A percentile compares a stretch with the other conserved stretches of the same genome.
phyloP scores from a whole-genome alignment of 2,797 vertebrate genomes.

The Hylomyscus alleni region DNA sequence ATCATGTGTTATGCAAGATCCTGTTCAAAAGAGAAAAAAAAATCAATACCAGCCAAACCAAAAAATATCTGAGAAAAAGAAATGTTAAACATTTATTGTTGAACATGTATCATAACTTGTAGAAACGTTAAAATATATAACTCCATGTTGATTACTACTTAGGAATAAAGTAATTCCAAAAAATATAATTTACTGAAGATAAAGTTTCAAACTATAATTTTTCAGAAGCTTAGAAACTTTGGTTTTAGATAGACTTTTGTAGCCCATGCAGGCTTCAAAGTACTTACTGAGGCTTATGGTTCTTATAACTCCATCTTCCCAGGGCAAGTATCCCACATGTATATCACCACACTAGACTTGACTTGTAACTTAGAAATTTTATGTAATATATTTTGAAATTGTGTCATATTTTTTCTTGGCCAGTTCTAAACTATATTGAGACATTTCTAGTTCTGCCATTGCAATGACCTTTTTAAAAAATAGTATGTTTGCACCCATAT shows the following conservation, averaged over 20 bases:
- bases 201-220: not conserved
- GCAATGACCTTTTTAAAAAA: not conserved
- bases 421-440: not conserved
- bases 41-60: not conserved
- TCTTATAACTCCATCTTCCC: too few relatives aligned
- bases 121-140: constrained; percentile 2
- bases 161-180: not conserved
- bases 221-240: not conserved
- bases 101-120: not conserved
- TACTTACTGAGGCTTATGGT: not conserved
- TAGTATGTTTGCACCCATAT: not conserved
- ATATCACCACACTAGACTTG: not conserved
- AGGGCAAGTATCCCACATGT: not conserved
- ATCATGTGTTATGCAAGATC: not conserved
- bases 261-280: not conserved
- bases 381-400: not conserved
- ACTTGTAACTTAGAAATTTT: not conserved
- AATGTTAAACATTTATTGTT: not conserved
- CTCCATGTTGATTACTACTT: not conserved
- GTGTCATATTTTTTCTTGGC: not conserved
- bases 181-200: not conserved
- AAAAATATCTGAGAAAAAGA: not conserved
- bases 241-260: not conserved
- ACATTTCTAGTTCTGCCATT: not conserved
- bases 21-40: not conserved